A percentile compares a stretch with the other conserved stretches of the same genome.
Evolutionary conservation across 2,888 invertebrate species (phyloP).

Genomic region (Hypena proboscidalis): DNA sequence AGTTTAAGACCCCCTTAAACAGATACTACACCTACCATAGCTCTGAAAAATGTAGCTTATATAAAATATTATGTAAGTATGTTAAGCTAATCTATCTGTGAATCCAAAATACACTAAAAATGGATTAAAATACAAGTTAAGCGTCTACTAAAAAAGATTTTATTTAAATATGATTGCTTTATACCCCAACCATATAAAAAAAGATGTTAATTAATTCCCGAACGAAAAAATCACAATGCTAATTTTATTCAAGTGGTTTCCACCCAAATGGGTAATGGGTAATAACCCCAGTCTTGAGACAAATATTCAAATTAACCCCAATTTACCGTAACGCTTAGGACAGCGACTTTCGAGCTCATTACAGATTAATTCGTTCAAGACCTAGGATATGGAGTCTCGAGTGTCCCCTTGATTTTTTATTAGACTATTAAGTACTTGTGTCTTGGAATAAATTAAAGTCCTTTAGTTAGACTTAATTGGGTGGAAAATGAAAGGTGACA

Average conservation of each 20-base stretch:
- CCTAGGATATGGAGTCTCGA: slow-evolving; percentile 53
- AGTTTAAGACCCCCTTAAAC: too few relatives aligned
- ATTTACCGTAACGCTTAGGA: slow-evolving; percentile 57
- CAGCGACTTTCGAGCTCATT: slow-evolving; percentile 66
- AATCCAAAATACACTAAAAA: too few relatives aligned
- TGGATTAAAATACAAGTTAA: too few relatives aligned
- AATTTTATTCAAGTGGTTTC: slow-evolving; percentile 64
- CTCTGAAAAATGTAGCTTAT: too few relatives aligned
- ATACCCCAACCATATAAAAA: too few relatives aligned
- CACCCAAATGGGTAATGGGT: slow-evolving; percentile 51
- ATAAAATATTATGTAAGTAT: background rate
- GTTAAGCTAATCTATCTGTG: too few relatives aligned
- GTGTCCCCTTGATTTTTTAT: slow-evolving; percentile 42
- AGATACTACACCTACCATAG: too few relatives aligned
- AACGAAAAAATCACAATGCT: slow-evolving; percentile 47
- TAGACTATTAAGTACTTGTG: slow-evolving; percentile 19
- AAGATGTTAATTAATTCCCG: too few relatives aligned
- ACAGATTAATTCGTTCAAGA: slow-evolving; percentile 50
- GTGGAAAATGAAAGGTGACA: too few relatives aligned
- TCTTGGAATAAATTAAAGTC: slow-evolving; percentile 7
- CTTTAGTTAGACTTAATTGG: background rate
- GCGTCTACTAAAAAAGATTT: too few relatives aligned
- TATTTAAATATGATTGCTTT: too few relatives aligned
- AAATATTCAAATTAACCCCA: slow-evolving; percentile 72
- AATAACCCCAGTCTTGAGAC: slow-evolving; percentile 53